These are phyloP conservation scores for Melolontha melolontha DNA, from an alignment of 2,888 invertebrate species.

Conservation along the genomic window DNA sequence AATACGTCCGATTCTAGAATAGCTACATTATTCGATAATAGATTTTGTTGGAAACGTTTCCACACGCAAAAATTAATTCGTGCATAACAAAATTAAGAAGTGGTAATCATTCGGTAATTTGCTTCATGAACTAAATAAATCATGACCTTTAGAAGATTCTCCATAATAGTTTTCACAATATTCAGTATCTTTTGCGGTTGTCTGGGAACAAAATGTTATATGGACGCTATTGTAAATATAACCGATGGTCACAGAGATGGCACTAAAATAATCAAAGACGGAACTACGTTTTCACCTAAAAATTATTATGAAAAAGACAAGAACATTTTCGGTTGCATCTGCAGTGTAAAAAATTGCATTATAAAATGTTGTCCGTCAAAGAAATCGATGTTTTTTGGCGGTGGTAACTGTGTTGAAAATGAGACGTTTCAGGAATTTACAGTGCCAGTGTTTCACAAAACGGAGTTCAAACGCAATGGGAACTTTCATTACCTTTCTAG, in stretches of 20 bases:
- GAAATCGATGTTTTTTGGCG: neutral
- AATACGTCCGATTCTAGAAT: no score
- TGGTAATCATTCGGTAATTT: no score
- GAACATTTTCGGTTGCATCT: slow-evolving; percentile 15
- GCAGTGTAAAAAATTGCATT: slow-evolving; percentile 19
- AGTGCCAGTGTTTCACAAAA: slow-evolving; percentile 8
- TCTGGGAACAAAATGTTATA: neutral
- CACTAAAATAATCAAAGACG: slow-evolving; percentile 20
- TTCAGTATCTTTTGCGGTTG: neutral
- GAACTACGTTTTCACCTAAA: neutral
- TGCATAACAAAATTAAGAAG: no score
- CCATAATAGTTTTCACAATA: neutral
- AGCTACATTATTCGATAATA: no score
- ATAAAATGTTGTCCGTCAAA: slow-evolving; percentile 14
- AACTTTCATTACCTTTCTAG: slow-evolving; percentile 3
- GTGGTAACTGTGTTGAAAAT: neutral
- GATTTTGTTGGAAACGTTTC: no score
- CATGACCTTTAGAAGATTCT: neutral
- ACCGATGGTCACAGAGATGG: slow-evolving; percentile 13
- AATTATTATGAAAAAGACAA: slow-evolving; percentile 16
- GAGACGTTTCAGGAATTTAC: neutral
- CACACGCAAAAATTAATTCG: no score
- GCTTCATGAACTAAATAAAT: neutral
- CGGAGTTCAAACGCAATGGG: neutral
- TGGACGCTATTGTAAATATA: slow-evolving; percentile 26